A percentile compares a stretch with the other conserved stretches of the same genome.
Conservation (phyloP, 2,888 invertebrate species). For the Timema cristinae region DNA sequence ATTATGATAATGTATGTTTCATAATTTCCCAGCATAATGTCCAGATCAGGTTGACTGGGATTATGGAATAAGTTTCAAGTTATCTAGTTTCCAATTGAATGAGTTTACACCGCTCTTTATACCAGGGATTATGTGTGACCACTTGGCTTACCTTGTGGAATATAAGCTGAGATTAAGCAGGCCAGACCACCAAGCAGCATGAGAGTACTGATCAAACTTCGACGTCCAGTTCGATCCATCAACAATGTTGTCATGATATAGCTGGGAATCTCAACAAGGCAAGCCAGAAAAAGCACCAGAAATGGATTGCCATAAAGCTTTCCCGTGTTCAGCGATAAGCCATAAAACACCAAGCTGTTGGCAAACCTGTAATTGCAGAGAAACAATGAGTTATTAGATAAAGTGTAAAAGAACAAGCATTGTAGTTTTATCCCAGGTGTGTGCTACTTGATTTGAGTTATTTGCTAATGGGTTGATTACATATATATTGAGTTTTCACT, state of each 20-base stretch:
- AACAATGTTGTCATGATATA: constrained; percentile 67
- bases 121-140: no score
- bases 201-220: constrained; percentile 68
- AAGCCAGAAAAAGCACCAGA: constrained; percentile 69
- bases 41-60: no score
- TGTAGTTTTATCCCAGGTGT: not conserved
- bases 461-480: no score
- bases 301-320: constrained; percentile 79
- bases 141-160: constrained; percentile 53
- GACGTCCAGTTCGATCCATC: constrained; percentile 70
- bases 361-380: constrained; percentile 54
- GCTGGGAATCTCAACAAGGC: constrained; percentile 75
- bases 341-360: constrained; percentile 83
- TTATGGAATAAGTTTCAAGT: no score
- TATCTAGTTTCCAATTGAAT: no score
- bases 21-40: no score
- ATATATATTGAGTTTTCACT: no score
- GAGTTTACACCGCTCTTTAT: no score
- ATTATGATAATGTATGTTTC: no score
- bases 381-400: not conserved
- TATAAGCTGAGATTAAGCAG: constrained; percentile 67
- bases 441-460: not conserved
- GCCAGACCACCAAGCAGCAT: constrained; percentile 76
- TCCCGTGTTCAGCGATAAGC: constrained; percentile 74
- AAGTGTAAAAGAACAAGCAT: not conserved